These are phyloP conservation scores for Mus minutoides DNA, from an alignment of 2,797 vertebrate genomes.

Conservation along the genomic window DNA sequence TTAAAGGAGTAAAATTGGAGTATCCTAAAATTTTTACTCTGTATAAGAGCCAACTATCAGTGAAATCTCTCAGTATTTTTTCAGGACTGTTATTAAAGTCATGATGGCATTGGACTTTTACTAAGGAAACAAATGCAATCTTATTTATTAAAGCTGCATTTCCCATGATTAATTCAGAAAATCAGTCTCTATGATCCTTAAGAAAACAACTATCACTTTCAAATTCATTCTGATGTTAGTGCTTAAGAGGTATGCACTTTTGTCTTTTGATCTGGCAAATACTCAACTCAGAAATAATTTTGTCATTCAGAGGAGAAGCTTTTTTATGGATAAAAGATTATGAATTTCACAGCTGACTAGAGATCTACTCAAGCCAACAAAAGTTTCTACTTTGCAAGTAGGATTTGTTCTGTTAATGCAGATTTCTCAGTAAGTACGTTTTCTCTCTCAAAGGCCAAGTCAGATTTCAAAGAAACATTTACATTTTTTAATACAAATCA, in stretches of 20 bases:
- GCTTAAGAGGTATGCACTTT: conserved; percentile 42
- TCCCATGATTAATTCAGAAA: conserved; percentile 14
- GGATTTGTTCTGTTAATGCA: conserved; percentile 72
- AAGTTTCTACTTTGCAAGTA: conserved; percentile 65
- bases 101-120: neutral
- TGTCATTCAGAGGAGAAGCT: conserved; percentile 71
- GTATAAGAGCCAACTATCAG: neutral
- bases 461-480: conserved; percentile 75
- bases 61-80: neutral
- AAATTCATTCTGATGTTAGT: neutral
- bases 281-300: conserved; percentile 67
- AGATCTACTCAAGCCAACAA: conserved; percentile 75
- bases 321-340: conserved; percentile 76
- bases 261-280: conserved; percentile 61
- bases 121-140: conserved; percentile 15
- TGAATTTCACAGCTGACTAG: conserved; percentile 81
- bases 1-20: conserved; percentile 4
- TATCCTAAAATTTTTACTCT: neutral
- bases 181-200: neutral
- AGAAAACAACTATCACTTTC: conserved; percentile 29
- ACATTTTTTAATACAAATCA: conserved; percentile 77
- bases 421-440: conserved; percentile 65
- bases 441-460: conserved; percentile 61
- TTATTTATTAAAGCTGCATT: conserved; percentile 41
- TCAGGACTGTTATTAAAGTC: neutral